Base-by-base conservation (phyloP, 2,888 invertebrate genomes). In the Megaustenia siamemsis region DNA sequence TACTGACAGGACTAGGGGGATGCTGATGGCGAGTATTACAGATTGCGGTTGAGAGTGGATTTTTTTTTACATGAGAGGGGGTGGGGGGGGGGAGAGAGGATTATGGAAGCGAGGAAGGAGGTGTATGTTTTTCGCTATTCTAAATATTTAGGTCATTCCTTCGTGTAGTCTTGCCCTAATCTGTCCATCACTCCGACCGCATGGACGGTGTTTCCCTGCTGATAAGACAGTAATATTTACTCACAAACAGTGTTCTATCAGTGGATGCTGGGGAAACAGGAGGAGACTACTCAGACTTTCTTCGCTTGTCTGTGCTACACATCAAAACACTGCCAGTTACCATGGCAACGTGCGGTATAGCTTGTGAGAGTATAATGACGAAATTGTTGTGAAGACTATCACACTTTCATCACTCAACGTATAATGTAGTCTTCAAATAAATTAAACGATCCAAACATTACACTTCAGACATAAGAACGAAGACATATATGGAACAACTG, bases 281-380 rank as follows among this genome's bases (percentile, higher is more conserved):
- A 43, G 24, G 63, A 84, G 88, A 95, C 95, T 94, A 98, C 98
- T 94, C 99, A 98, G 32, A 21, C 66, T 40, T 35, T n/a, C 43
- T 18, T 6, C 28, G 43, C 43, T 60, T 43, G 78, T 66, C 66
- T 12, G 12, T 78, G 43, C 21, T 60, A 43, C 35, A 66, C 63
- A 82, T 35, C 24, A 40, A 75, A 32, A 40, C n/a, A 63, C 68
- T 32, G n/a, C 28, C n/a, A 18, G 71, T 66, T 60, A 24, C 43
- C 66, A 66, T 56, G 63, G 35, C 60, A 68, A 38, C 45, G 32
- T 63, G n/a, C n/a, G n/a, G n/a, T n/a, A n/a, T n/a, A n/a, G n/a
- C n/a, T n/a, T n/a, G n/a, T n/a, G n/a, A n/a, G n/a, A n/a, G n/a
- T n/a, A n/a, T n/a, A n/a, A n/a, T n/a, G n/a, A n/a, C n/a, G n/a